These are phyloP conservation scores for zebrafish (Danio rerio) DNA, from an alignment of 2,113 vertebrate genomes.

Conservation along the genomic window DNA sequence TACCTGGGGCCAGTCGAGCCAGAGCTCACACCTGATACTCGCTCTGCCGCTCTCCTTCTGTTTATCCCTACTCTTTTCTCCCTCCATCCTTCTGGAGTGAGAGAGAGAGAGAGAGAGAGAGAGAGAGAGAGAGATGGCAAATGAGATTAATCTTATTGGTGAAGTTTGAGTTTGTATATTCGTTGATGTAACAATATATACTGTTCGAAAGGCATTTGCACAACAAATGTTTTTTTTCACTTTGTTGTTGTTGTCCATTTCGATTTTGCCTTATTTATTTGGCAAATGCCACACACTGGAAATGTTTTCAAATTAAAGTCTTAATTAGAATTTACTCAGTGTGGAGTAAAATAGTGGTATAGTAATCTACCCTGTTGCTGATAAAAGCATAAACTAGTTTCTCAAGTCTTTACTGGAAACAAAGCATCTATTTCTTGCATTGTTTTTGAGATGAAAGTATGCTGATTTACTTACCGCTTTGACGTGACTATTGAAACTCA, in stretches of 20 bases:
- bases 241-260: background rate
- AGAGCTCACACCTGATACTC: conserved; percentile 70
- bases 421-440: too few relatives aligned
- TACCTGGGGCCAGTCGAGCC: conserved; percentile 70
- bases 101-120: background rate
- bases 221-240: background rate
- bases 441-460: too few relatives aligned
- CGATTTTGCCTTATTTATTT: background rate
- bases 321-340: too few relatives aligned
- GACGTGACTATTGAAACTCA: too few relatives aligned
- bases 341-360: too few relatives aligned
- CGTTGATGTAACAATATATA: background rate
- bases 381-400: too few relatives aligned
- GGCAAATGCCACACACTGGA: too few relatives aligned
- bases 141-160: background rate
- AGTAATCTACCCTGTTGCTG: too few relatives aligned
- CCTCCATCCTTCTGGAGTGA: background rate
- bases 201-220: background rate
- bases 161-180: background rate
- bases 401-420: too few relatives aligned
- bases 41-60: conserved; percentile 20
- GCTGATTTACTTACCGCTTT: too few relatives aligned
- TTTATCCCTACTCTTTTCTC: conserved; percentile 12
- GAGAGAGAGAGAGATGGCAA: background rate
- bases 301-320: too few relatives aligned